phyloP scores from a whole-genome alignment of 2,797 vertebrate genomes.

The Zalophus californianus region DNA sequence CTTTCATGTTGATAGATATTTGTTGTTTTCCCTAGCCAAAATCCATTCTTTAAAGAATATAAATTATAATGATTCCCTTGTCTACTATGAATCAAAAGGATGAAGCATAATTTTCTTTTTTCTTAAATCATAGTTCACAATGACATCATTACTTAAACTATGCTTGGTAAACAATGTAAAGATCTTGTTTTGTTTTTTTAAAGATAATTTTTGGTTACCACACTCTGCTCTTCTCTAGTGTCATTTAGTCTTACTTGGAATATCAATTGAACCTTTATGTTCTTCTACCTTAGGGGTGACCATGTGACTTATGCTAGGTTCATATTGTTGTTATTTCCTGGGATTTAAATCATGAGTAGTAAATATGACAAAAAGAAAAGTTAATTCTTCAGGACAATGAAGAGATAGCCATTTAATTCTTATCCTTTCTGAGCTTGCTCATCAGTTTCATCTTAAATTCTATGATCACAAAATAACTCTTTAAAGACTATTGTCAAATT shows the following conservation, averaged over 20 bases:
- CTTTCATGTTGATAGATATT: neutral
- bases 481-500: neutral
- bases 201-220: neutral
- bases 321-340: neutral
- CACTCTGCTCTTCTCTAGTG: neutral
- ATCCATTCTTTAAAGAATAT: neutral
- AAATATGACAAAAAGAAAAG: neutral
- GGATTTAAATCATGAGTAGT: neutral
- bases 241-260: neutral
- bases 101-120: neutral
- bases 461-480: neutral
- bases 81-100: neutral
- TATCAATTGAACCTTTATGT: neutral
- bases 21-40: neutral
- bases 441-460: neutral
- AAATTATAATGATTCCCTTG: neutral
- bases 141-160: neutral
- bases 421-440: neutral
- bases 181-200: neutral
- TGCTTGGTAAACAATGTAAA: neutral
- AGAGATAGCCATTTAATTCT: neutral
- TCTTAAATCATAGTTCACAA: neutral
- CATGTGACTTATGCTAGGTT: neutral
- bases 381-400: neutral
- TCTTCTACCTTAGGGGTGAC: neutral